Percentiles rank a stretch among this genome's conserved stretches.
Evolutionary conservation across 2,888 invertebrate species (phyloP).

Genomic region (Agrochola macilenta): DNA sequence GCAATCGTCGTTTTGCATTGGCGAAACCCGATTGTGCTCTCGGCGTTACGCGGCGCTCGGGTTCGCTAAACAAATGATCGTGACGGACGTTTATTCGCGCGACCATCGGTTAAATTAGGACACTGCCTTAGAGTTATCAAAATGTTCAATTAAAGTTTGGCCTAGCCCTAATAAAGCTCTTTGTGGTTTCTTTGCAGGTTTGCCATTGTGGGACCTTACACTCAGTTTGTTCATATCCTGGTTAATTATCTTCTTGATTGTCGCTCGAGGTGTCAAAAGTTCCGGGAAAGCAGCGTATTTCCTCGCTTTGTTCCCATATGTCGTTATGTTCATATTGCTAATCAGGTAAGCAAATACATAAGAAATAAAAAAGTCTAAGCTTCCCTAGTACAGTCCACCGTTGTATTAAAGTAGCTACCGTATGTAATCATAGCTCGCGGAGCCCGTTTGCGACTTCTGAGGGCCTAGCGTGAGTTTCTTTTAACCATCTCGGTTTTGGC

Average conservation of each 20-base stretch:
- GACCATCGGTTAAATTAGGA: background rate
- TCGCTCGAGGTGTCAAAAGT: conserved; percentile 94
- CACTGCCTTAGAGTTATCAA: background rate
- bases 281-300: conserved; percentile 96
- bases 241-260: conserved; percentile 93
- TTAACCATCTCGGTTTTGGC: no score
- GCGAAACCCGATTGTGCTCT: background rate
- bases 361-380: background rate
- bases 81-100: background rate
- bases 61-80: background rate
- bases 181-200: conserved; percentile 75
- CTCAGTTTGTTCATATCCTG: conserved; percentile 93
- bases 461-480: no score
- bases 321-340: conserved; percentile 93
- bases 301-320: conserved; percentile 96
- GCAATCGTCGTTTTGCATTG: background rate
- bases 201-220: conserved; percentile 93
- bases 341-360: conserved; percentile 83
- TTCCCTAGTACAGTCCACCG: background rate
- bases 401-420: background rate
- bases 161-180: background rate
- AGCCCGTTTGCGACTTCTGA: background rate
- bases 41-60: background rate
- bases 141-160: background rate
- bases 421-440: background rate